phyloP scores from a whole-genome alignment of 2,113 vertebrate species.

The Larimichthys crocea region DNA sequence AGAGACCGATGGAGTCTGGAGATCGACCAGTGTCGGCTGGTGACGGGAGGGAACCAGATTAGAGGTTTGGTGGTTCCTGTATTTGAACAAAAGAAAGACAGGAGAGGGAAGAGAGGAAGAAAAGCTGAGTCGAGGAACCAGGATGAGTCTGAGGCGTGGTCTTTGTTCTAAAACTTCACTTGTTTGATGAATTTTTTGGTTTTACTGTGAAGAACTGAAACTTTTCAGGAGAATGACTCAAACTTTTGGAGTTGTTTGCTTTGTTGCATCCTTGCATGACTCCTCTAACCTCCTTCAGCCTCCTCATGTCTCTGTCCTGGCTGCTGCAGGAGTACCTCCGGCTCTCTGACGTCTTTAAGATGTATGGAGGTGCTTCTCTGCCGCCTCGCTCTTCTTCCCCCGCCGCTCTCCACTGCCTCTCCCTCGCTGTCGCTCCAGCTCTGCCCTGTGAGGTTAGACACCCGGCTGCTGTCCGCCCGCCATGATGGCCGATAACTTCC shows the following conservation, averaged over 20 bases:
- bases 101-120: too few species aligned
- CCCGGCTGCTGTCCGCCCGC: conserved; percentile 32
- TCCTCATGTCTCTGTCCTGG: conserved; percentile 44
- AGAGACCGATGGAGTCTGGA: too few species aligned
- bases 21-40: too few species aligned
- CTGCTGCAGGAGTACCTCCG: conserved; percentile 90
- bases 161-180: too few species aligned
- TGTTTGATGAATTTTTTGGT: too few species aligned
- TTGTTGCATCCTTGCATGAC: conserved; percentile 47
- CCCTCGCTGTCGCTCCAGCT: conserved; percentile 88
- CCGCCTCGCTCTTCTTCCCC: conserved; percentile 80
- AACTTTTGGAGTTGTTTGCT: conserved; percentile 10
- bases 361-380: conserved; percentile 83
- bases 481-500: conserved; percentile 2
- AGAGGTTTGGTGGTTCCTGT: too few species aligned
- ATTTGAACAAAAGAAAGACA: too few species aligned
- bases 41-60: too few species aligned
- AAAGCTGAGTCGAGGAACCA: too few species aligned
- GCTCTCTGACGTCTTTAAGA: conserved; percentile 92
- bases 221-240: too few species aligned
- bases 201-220: too few species aligned
- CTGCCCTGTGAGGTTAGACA: conserved; percentile 87
- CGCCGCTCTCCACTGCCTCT: conserved; percentile 76
- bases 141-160: too few species aligned
- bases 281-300: conserved; percentile 5